Percentiles rank a stretch among this genome's conserved stretches.
phyloP scores from a whole-genome alignment of 1,140 invertebrate genomes.

The Mizuhopecten yessoensis region DNA sequence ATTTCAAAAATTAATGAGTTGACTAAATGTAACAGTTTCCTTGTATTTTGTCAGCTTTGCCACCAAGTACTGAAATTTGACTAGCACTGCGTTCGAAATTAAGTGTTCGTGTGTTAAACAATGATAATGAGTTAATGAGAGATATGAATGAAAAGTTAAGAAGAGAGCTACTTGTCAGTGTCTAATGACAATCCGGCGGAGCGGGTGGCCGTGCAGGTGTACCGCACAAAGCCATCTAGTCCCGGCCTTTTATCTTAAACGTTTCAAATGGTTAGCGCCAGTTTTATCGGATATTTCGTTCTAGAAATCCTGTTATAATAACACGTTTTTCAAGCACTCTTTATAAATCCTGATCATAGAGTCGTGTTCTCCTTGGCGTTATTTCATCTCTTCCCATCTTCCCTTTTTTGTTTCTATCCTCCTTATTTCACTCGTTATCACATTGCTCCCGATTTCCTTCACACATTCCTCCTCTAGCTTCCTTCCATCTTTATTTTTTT shows the following conservation, averaged over 20 bases:
- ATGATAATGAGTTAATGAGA: slow-evolving; percentile 29
- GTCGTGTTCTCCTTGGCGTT: too few species aligned
- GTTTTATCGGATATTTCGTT: background rate
- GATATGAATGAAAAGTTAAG: slow-evolving; percentile 24
- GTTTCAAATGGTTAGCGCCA: background rate
- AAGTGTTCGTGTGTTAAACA: slow-evolving; percentile 26
- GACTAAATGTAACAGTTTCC: slow-evolving; percentile 26
- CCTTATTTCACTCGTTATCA: too few species aligned
- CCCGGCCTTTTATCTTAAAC: background rate
- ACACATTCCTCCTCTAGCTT: too few species aligned
- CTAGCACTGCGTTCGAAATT: background rate
- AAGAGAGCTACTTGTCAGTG: background rate
- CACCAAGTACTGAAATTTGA: background rate
- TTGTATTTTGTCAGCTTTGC: background rate
- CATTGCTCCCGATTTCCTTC: too few species aligned
- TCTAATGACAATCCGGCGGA: background rate
- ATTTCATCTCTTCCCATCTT: too few species aligned
- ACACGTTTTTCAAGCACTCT: background rate
- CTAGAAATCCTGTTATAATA: background rate
- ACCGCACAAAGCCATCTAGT: background rate
- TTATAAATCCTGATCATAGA: background rate
- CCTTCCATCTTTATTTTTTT: too few species aligned
- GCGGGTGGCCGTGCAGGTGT: slow-evolving; percentile 9
- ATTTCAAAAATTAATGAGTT: slow-evolving; percentile 36
- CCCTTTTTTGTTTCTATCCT: too few species aligned